These are phyloP conservation scores for Drosophila neocordata DNA, from an alignment of 1,140 invertebrate genomes.

Conservation along the genomic window DNA sequence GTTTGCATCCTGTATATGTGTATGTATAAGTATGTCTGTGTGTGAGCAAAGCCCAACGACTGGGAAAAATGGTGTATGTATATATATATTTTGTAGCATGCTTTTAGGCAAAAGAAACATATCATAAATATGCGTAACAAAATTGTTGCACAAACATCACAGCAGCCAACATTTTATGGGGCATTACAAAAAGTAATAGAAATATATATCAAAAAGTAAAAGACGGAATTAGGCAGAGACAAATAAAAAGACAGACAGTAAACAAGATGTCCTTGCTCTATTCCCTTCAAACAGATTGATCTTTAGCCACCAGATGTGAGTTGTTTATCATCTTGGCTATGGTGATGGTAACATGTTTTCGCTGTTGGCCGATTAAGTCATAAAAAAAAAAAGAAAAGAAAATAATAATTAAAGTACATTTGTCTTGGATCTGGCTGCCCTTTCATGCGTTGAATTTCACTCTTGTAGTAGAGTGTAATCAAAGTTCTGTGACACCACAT, in stretches of 20 bases:
- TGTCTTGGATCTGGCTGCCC: too few relatives aligned
- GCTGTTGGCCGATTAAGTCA: too few relatives aligned
- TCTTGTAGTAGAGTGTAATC: constrained; percentile 1
- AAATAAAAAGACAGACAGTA: not conserved
- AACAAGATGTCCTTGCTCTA: not conserved
- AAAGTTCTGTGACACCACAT: constrained; percentile 12
- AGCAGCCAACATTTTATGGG: constrained; percentile 51
- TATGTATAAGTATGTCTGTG: not conserved
- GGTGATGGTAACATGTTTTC: too few relatives aligned
- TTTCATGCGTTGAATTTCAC: not conserved
- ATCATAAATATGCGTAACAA: constrained; percentile 47
- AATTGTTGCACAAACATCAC: constrained; percentile 52
- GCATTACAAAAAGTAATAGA: constrained; percentile 41
- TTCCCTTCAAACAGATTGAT: not conserved
- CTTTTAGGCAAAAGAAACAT: constrained; percentile 51
- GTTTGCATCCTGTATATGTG: constrained; percentile 55
- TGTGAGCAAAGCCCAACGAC: constrained; percentile 40
- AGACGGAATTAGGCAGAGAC: not conserved
- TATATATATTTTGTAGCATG: constrained; percentile 11
- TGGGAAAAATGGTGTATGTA: constrained; percentile 27
- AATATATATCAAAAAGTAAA: constrained; percentile 9
- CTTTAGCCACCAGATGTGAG: not conserved
- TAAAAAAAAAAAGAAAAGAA: too few relatives aligned
- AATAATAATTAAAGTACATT: too few relatives aligned
- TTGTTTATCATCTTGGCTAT: too few relatives aligned